Conservation (phyloP, 2,113 vertebrate species). For the Casuarius casuarius region DNA sequence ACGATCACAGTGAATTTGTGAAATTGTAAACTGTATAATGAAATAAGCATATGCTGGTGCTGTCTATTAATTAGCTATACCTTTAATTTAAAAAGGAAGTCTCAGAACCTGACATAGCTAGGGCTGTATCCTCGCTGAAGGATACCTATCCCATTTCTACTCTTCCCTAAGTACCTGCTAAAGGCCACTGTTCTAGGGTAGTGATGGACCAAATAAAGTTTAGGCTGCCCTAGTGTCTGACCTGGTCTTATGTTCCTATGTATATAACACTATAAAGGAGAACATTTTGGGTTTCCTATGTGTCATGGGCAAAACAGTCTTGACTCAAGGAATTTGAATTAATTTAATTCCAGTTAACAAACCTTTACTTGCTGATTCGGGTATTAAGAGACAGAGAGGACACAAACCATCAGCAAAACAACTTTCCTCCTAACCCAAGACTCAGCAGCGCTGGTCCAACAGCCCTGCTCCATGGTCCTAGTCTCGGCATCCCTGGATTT, state of each 20-base stretch:
- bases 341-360: too few relatives aligned
- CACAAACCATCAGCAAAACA: too few relatives aligned
- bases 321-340: too few relatives aligned
- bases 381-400: too few relatives aligned
- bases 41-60: rapidly evolving
- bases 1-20: background rate
- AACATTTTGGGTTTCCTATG: background rate
- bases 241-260: background rate
- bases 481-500: too few relatives aligned
- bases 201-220: background rate
- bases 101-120: background rate
- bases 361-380: too few relatives aligned
- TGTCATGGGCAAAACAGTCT: too few relatives aligned
- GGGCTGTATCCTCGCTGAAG: background rate
- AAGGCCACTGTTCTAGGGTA: background rate
- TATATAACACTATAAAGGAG: background rate
- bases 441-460: too few relatives aligned
- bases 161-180: background rate
- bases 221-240: background rate
- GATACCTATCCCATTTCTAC: background rate
- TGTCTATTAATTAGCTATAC: background rate
- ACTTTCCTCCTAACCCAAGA: too few relatives aligned
- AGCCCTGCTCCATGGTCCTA: too few relatives aligned
- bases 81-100: background rate
- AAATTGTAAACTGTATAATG: background rate